phyloP scores from a whole-genome alignment of 92 coral and sea anemone species.

The Epizoanthus fatuus region DNA sequence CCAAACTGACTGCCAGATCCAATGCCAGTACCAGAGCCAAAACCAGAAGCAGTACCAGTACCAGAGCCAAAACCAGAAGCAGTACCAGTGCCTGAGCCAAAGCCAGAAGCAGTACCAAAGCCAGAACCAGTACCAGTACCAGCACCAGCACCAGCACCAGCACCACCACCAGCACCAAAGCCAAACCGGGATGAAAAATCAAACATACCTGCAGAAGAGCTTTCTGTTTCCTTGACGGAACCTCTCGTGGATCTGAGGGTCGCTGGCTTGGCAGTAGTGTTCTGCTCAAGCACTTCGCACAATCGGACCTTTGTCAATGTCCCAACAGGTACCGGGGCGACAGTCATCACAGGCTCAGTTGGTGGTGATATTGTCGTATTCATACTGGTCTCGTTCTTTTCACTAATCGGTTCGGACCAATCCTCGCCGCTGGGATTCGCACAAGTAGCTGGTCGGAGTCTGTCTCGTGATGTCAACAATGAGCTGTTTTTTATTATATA shows the following conservation, averaged over 20 bases:
- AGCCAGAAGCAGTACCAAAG: neutral
- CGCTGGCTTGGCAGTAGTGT: slow-evolving; percentile 17
- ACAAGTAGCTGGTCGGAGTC: neutral
- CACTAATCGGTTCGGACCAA: neutral
- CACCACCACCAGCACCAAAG: neutral
- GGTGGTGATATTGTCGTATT: neutral
- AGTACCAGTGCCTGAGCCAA: neutral
- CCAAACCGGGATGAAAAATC: neutral
- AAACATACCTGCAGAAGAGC: neutral
- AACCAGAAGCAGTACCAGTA: neutral
- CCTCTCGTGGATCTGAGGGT: neutral
- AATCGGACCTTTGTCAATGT: slow-evolving; percentile 8
- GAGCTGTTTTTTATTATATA: slow-evolving; percentile 33
- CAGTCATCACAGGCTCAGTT: neutral
- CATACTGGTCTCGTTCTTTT: too few species aligned
- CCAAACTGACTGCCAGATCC: neutral
- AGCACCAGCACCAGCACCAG: neutral
- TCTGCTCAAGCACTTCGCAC: neutral
- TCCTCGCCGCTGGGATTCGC: slow-evolving; percentile 10
- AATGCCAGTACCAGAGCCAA: neutral
- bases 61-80: neutral
- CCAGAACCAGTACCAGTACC: slow-evolving; percentile 12
- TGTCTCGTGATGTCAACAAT: neutral
- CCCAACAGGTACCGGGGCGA: neutral
- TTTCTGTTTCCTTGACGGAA: neutral